Base-by-base conservation (phyloP, 2,113 vertebrate species). In the Rhinolophus ferrumequinum region DNA sequence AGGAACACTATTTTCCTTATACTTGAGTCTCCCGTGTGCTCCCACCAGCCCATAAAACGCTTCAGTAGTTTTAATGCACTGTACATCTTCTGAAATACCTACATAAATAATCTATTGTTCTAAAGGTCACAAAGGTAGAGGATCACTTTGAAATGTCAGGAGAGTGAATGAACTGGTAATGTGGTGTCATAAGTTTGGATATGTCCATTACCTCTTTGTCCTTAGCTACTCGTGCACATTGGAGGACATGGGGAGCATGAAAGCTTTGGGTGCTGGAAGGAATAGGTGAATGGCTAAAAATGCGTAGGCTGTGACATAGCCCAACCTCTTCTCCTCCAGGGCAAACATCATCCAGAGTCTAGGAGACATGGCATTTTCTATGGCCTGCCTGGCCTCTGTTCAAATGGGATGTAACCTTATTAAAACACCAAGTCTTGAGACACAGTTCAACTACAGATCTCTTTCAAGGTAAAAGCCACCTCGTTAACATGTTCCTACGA, bases 391-490 rank as follows among this genome's bases (percentile, higher is more conserved):
- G 92, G 58, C 35, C 79, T 91, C 66, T 89, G 77, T 75, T 97
- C 77, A 82, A 88, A 93, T 72, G 24, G 85, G 54, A 96, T 90
- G 88, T 84, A 97, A 77, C 47, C 95, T 98, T 81, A 95, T 76
- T 97, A 95, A 97, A 97, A 60, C 81, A 79, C 83, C 1, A 5
- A 33, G 22, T 83, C 90, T 41, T 5, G 66, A 91, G 92, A 87
- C 67, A 15, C 15, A 95, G 83, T n/a, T 88, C 58, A 91, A 24
- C 28, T 69, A 70, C 88, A 87, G 13, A 96, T 88, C 91, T 96
- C 90, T 97, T 97, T 97, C 90, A 95, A 87, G 66, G 86, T 93
- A 97, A 96, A 98, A 92, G 87, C 94, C 97, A 88, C 8, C 58
- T 70, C 4, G 8, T 80, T 75, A 97, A 88, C 35, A 41, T 38